Base-by-base conservation (phyloP, 2,797 vertebrate species). In the Valencia hispanica region DNA sequence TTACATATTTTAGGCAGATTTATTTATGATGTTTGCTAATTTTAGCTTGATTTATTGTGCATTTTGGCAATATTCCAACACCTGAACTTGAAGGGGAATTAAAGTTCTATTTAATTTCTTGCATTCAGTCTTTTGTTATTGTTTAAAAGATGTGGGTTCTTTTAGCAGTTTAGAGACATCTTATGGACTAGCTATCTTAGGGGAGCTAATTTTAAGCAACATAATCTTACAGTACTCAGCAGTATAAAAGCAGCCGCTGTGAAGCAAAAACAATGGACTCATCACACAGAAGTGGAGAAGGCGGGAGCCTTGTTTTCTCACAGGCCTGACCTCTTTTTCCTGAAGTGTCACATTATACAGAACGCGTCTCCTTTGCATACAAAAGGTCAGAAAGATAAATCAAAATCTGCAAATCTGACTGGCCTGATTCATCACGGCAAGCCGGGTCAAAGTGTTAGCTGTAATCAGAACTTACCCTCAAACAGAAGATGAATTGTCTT, bases 341-440 rank as follows among this genome's bases (percentile, higher is more conserved):
- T 93, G 92, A 91, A 82, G 79, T 90, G 91, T 95, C 94, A 94
- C 93, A 95, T 95, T 95, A 94, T 82, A 93, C 91, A 83, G 81
- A 93, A 92, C 71, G 84, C 82, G 88, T 94, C 94, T 96, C 90
- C 91, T 96, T 95, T 95, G 94, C 95, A 95, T 95, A 94, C 91
- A 90, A 95, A 96, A 96, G 95, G 95, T 96, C 95, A 94, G 91
- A 88, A 79, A 95, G 93, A 95, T 96, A 95, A 94, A 96, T 96
- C 95, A 95, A 92, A 89, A 92, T 92, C 91, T 69, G 72, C 89
- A 88, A 90, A 85, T 48, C 50, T 86, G 92, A 94, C 91, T 93
- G 30, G 55, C 78, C 79, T 88, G 92, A 95, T 95, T 95, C 93
- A 96, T 96, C 94, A 95, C 89, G 6, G 86, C 84, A 80, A 88